Percentiles rank a stretch among this genome's conserved stretches.
Evolutionary conservation across 1,140 invertebrate species (phyloP).

Genomic region (Mizuhopecten yessoensis): DNA sequence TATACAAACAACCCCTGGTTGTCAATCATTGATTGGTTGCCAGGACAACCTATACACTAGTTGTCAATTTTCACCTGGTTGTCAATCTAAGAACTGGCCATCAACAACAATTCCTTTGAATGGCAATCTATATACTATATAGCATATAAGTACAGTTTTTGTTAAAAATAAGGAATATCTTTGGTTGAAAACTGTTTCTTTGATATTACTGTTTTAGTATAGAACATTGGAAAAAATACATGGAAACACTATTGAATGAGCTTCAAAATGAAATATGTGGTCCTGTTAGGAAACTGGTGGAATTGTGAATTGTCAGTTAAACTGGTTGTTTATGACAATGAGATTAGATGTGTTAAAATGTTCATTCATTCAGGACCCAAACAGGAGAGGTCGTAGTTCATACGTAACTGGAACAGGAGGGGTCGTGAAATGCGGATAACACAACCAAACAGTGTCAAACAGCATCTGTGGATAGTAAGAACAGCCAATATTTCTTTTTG

Average conservation of each 20-base stretch:
- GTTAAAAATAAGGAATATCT: neutral
- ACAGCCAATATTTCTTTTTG: neutral
- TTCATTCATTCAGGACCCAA: too few relatives aligned
- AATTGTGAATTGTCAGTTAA: too few relatives aligned
- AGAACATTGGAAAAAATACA: neutral
- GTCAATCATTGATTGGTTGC: too few relatives aligned
- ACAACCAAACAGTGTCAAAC: neutral
- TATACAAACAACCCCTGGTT: neutral
- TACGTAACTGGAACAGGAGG: too few relatives aligned
- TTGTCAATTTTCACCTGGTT: neutral
- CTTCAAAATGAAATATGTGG: too few relatives aligned
- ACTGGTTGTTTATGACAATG: too few relatives aligned
- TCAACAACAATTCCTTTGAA: neutral
- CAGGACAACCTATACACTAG: too few relatives aligned
- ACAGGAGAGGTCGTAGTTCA: too few relatives aligned
- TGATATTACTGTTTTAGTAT: constrained; percentile 4
- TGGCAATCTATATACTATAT: neutral
- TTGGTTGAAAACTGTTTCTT: neutral
- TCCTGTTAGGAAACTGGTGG: too few relatives aligned
- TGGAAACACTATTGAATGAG: too few relatives aligned
- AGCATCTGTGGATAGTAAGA: neutral
- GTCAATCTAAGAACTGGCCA: neutral
- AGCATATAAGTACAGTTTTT: neutral
- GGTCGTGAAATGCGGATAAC: neutral
- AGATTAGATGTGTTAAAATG: too few relatives aligned